Conservation (phyloP, 2,888 invertebrate genomes). For the Zele albiditarsus region DNA sequence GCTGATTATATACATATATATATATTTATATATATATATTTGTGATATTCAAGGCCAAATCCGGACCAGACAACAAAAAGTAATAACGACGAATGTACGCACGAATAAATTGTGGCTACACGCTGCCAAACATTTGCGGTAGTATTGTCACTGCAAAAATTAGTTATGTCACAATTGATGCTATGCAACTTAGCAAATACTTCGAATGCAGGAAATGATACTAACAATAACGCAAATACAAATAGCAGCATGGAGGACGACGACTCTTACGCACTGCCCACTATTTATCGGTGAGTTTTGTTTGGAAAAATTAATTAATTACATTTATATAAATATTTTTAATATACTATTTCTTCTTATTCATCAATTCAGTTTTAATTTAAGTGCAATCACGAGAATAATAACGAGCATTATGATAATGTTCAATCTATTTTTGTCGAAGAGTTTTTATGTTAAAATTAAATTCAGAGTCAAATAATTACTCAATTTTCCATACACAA, state of each 20-base stretch:
- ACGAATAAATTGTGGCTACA: slow-evolving; percentile 44
- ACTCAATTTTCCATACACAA: no score
- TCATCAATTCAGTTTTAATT: neutral
- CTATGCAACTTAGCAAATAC: slow-evolving; percentile 78
- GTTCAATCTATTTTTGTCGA: no score
- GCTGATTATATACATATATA: neutral
- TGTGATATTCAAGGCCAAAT: neutral
- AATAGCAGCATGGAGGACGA: slow-evolving; percentile 86
- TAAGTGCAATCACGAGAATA: no score
- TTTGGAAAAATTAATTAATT: neutral
- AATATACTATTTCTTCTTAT: no score
- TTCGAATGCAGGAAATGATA: slow-evolving; percentile 69
- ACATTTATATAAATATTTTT: neutral
- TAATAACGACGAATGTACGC: slow-evolving; percentile 46
- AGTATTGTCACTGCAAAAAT: slow-evolving; percentile 38
- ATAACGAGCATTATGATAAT: no score
- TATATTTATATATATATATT: slow-evolving; percentile 1
- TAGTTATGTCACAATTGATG: slow-evolving; percentile 82
- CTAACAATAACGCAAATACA: slow-evolving; percentile 80
- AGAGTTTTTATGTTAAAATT: no score
- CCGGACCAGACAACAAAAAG: slow-evolving; percentile 20
- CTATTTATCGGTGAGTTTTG: slow-evolving; percentile 86
- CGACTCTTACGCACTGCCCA: slow-evolving; percentile 88
- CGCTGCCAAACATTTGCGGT: slow-evolving; percentile 40
- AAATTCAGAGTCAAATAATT: no score